Conservation (phyloP, 2,113 vertebrate species). For the cat (Felis catus) region F.catus_Fca126_mat1.0 CM031412.1:102087501-102088000, state of each 20-base stretch:
- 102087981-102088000: slow-evolving; percentile 68
- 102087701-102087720: slow-evolving; percentile 2
- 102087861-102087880: slow-evolving; percentile 69
- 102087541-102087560: background rate
- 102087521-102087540: background rate
- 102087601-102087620: background rate
- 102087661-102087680: background rate
- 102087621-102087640: background rate
- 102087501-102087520: slow-evolving; percentile 58
- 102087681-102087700: background rate
- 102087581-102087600: background rate
- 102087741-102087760: slow-evolving; percentile 23
- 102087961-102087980: slow-evolving; percentile 60
- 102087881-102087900: slow-evolving; percentile 30
- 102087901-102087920: slow-evolving; percentile 26
- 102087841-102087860: slow-evolving; percentile 62
- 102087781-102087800: slow-evolving; percentile 59
- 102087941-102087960: slow-evolving; percentile 69
- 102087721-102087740: slow-evolving; percentile 40
- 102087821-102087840: slow-evolving; percentile 31
- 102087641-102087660: background rate
- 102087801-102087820: slow-evolving; percentile 69
- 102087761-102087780: slow-evolving; percentile 63
- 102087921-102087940: background rate
- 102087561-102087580: slow-evolving; percentile 35